These are phyloP conservation scores for Ctenomys sociabilis DNA, from an alignment of 2,113 vertebrate genomes.

Conservation along the genomic window DNA sequence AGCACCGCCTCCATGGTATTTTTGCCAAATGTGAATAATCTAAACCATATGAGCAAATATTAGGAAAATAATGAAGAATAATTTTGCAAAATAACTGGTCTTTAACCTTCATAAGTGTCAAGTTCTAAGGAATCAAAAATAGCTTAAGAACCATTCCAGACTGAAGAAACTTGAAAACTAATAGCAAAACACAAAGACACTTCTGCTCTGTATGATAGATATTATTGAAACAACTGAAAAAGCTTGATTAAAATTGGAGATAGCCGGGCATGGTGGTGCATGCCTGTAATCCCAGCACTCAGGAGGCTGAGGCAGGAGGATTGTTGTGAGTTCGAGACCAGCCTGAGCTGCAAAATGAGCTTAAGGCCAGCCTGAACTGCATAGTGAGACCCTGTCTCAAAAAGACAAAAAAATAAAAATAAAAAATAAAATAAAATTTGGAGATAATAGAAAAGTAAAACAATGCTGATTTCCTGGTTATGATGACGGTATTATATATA, in stretches of 20 bases:
- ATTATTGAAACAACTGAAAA: neutral
- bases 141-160: neutral
- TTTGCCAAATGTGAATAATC: neutral
- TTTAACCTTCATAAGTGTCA: neutral
- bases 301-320: no score
- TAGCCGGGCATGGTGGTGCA: no score
- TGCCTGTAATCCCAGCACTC: no score
- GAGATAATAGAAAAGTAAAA: neutral
- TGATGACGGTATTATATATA: neutral
- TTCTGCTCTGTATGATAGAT: neutral
- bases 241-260: neutral
- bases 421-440: neutral
- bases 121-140: slow-evolving; percentile 20
- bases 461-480: neutral
- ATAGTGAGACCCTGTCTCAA: no score
- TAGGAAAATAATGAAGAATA: neutral
- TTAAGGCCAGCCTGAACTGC: no score
- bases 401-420: no score
- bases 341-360: no score
- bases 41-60: neutral
- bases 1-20: neutral
- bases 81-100: neutral
- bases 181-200: neutral
- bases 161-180: slow-evolving; percentile 1
- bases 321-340: no score